Percentiles rank a stretch among this genome's conserved stretches.
These are phyloP conservation scores for Phallusia fumigata DNA, from an alignment of 23 tunicate genomes.

Conservation along the genomic window DNA sequence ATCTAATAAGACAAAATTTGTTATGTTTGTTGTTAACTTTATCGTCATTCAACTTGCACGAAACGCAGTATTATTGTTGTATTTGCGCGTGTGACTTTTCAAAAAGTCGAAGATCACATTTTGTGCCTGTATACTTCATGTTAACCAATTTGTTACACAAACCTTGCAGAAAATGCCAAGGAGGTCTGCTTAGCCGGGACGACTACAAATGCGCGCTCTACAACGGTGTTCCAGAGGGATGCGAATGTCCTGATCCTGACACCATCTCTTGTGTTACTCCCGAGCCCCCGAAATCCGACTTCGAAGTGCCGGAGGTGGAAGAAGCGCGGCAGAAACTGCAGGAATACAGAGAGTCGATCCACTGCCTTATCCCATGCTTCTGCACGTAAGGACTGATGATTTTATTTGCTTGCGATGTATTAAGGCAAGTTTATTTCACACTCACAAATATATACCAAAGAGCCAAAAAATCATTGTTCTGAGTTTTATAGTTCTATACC, in stretches of 20 bases:
- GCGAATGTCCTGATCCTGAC: slow-evolving; percentile 29
- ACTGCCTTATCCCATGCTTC: slow-evolving; percentile 37
- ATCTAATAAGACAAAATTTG: no score
- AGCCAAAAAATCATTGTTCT: no score
- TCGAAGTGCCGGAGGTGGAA: not conserved
- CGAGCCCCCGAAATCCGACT: not conserved
- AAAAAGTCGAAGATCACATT: no score
- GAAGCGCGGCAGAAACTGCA: slow-evolving; percentile 8
- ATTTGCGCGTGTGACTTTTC: no score
- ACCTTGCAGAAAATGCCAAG: slow-evolving; percentile 51
- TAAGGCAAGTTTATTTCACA: no score
- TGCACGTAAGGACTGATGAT: slow-evolving; percentile 20
- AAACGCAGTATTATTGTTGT: no score
- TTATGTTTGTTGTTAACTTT: no score
- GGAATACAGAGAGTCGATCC: slow-evolving; percentile 5
- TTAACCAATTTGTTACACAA: slow-evolving; percentile 1
- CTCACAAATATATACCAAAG: no score
- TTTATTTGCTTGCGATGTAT: no score
- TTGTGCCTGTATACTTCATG: not conserved
- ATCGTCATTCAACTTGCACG: no score
- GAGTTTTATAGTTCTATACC: no score
- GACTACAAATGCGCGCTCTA: slow-evolving; percentile 18
- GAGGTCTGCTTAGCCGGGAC: not conserved
- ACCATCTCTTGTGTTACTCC: slow-evolving; percentile 22
- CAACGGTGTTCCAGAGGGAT: slow-evolving; percentile 24